These are phyloP conservation scores for Apogon talboti DNA, from an alignment of 2,797 vertebrate species.

Conservation along the genomic window DNA sequence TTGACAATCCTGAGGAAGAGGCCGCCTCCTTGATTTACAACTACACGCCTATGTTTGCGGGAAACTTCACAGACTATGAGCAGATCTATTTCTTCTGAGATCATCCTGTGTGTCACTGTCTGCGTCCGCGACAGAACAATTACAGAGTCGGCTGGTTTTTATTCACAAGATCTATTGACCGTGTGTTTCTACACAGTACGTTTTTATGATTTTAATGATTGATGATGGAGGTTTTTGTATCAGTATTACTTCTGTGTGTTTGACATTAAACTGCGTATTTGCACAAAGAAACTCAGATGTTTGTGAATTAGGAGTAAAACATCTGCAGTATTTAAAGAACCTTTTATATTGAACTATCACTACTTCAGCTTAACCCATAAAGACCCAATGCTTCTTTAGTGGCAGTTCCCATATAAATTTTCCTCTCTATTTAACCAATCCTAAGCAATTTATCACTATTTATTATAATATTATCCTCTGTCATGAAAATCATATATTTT, in stretches of 20 bases:
- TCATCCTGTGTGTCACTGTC: not conserved
- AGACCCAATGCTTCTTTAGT: too few species aligned
- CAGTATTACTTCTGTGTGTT: not conserved
- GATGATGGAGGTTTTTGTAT: not conserved
- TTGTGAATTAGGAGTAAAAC: not conserved
- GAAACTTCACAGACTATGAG: slow-evolving; percentile 82
- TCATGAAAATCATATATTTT: too few species aligned
- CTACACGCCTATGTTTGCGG: slow-evolving; percentile 76
- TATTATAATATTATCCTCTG: too few species aligned
- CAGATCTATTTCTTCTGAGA: slow-evolving; percentile 86
- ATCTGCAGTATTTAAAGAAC: not conserved
- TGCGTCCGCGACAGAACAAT: not conserved
- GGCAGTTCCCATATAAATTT: too few species aligned
- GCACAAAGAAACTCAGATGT: not conserved
- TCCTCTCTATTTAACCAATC: too few species aligned
- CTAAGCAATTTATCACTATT: too few species aligned
- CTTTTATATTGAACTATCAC: too few species aligned
- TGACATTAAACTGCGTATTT: slow-evolving; percentile 2
- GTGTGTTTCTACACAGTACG: slow-evolving; percentile 2
- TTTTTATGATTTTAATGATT: not conserved
- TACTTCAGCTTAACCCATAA: too few species aligned
- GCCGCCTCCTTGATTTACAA: slow-evolving; percentile 81
- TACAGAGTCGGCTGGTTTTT: slow-evolving; percentile 4
- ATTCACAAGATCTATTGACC: not conserved
- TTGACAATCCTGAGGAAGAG: slow-evolving; percentile 76